These are phyloP conservation scores for Vollenhovia emeryi DNA, from an alignment of 1,140 invertebrate species.

Conservation along the genomic window DNA sequence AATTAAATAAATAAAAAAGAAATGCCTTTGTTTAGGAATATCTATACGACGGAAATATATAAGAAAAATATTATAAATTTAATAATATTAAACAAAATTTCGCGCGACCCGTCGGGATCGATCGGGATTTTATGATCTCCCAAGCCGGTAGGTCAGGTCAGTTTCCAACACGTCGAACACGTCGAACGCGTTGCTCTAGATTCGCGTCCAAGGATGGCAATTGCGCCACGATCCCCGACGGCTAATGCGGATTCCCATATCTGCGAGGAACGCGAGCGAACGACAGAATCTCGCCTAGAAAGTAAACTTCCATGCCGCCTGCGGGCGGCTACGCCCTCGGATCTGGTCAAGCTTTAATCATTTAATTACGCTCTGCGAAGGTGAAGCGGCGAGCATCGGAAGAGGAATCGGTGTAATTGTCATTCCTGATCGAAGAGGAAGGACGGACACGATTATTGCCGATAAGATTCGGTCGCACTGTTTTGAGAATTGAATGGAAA, in stretches of 20 bases:
- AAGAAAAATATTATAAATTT: neutral
- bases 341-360: conserved; percentile 31
- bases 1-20: neutral
- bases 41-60: neutral
- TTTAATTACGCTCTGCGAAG: conserved; percentile 36
- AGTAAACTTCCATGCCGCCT: conserved; percentile 30
- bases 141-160: conserved; percentile 20
- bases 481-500: neutral
- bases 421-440: neutral
- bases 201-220: conserved; percentile 79
- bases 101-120: neutral
- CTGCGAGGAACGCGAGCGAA: conserved; percentile 59
- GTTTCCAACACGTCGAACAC: conserved; percentile 5
- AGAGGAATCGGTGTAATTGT: neutral
- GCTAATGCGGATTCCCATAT: conserved; percentile 77
- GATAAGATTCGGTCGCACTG: neutral
- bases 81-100: neutral
- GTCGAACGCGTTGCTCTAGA: conserved; percentile 33
- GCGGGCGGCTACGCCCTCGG: conserved; percentile 4
- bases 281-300: conserved; percentile 46
- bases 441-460: neutral
- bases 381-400: neutral
- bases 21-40: neutral
- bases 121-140: conserved; percentile 16
- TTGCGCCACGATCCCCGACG: conserved; percentile 76